Evolutionary conservation across 2,888 invertebrate species (phyloP).

Genomic region (Ormyrus pomaceus): DNA sequence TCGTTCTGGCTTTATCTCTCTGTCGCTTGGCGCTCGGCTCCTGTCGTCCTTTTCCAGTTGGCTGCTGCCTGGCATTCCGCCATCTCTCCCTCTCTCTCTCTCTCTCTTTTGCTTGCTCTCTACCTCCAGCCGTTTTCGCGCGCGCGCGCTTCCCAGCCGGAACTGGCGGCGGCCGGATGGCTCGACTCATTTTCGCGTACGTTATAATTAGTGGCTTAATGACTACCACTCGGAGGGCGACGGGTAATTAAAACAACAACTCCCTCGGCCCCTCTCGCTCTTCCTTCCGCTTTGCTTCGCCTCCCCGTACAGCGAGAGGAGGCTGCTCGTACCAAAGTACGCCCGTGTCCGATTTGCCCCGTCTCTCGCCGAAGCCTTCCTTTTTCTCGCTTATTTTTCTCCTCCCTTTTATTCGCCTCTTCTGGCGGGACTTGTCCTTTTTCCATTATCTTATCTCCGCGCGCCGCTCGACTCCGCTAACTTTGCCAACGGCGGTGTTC

Average conservation of each 20-base stretch:
- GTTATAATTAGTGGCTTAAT: conserved; percentile 75
- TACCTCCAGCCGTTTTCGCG: conserved; percentile 45
- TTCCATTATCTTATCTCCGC: conserved; percentile 19
- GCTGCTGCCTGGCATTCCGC: conserved; percentile 43
- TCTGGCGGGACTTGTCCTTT: neutral
- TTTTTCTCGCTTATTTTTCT: conserved; percentile 14
- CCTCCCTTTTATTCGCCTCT: neutral
- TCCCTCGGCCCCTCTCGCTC: conserved; percentile 58
- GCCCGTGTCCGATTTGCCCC: conserved; percentile 44
- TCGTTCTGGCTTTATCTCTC: conserved; percentile 49
- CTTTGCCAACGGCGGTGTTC: no score
- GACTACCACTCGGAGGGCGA: conserved; percentile 67
- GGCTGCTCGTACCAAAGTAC: conserved; percentile 10
- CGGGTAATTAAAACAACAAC: conserved; percentile 75
- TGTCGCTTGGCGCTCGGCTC: conserved; percentile 24
- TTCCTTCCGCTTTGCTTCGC: conserved; percentile 27
- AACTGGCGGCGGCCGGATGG: conserved; percentile 60
- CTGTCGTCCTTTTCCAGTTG: conserved; percentile 48
- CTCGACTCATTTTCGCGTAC: conserved; percentile 72
- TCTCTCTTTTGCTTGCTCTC: conserved; percentile 47
- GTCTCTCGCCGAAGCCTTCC: conserved; percentile 30
- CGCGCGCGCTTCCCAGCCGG: conserved; percentile 20
- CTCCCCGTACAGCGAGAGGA: no score
- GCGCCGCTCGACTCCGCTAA: neutral
- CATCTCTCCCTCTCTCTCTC: conserved; percentile 48